These are phyloP conservation scores for Zelleria hepariella DNA, from an alignment of 2,888 invertebrate species.

Conservation along the genomic window DNA sequence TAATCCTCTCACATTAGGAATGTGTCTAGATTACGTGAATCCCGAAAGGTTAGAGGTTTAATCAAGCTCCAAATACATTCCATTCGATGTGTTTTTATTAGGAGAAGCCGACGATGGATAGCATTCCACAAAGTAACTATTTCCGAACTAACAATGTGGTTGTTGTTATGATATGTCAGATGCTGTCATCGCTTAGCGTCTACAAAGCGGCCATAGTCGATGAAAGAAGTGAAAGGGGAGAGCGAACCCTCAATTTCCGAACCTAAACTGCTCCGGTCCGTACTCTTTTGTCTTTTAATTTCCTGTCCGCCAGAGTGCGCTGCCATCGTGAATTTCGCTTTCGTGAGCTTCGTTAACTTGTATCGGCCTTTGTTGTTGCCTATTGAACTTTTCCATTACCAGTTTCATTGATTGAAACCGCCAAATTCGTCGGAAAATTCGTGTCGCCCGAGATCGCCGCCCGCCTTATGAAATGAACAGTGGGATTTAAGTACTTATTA, in stretches of 20 bases:
- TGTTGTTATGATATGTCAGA: constrained; percentile 16
- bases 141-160: constrained; percentile 1
- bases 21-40: constrained; percentile 10
- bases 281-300: constrained; percentile 71
- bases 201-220: constrained; percentile 35
- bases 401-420: constrained; percentile 61
- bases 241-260: constrained; percentile 61
- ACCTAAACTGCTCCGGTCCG: constrained; percentile 56
- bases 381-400: constrained; percentile 70
- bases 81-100: background rate
- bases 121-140: background rate
- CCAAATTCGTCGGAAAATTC: constrained; percentile 60
- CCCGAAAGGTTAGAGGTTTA: constrained; percentile 1
- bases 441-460: constrained; percentile 34
- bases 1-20: constrained; percentile 53
- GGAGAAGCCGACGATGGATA: background rate
- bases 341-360: constrained; percentile 68
- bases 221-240: constrained; percentile 37
- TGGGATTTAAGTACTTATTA: constrained; percentile 33
- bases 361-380: constrained; percentile 64
- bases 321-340: constrained; percentile 63
- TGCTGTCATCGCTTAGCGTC: constrained; percentile 23
- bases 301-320: constrained; percentile 60
- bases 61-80: background rate
- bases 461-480: constrained; percentile 36